Conservation (phyloP, 2,888 invertebrate species). For the Aphodius granarius region DNA sequence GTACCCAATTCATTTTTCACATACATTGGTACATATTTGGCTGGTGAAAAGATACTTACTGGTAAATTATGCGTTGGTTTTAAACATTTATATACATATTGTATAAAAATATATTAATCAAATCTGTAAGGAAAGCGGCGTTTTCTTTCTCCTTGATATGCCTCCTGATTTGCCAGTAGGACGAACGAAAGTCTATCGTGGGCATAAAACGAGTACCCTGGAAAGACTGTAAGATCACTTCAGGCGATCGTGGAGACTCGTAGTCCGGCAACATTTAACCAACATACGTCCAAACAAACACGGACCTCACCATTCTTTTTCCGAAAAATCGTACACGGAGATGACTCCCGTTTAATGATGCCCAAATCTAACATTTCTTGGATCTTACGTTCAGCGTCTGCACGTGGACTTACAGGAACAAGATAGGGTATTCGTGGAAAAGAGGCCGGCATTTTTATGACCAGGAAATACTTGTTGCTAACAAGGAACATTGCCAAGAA, state of each 20-base stretch:
- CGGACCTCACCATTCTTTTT: conserved; percentile 34
- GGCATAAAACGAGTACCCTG: conserved; percentile 25
- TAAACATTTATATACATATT: no score
- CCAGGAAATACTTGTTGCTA: conserved; percentile 32
- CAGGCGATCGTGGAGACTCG: conserved; percentile 31
- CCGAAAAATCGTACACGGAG: conserved; percentile 33
- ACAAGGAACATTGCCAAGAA: background rate
- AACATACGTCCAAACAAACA: conserved; percentile 42
- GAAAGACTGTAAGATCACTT: conserved; percentile 29
- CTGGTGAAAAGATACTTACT: no score
- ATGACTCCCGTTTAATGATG: conserved; percentile 37
- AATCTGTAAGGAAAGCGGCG: no score
- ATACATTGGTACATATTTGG: no score
- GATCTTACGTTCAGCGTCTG: conserved; percentile 35
- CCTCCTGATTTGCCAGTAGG: conserved; percentile 38
- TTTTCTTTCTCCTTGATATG: no score
- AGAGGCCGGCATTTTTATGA: conserved; percentile 32
- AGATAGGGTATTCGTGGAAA: conserved; percentile 38
- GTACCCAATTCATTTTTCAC: no score
- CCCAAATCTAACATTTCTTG: background rate
- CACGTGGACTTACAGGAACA: conserved; percentile 36
- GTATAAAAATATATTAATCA: no score
- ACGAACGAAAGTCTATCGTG: background rate
- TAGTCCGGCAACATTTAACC: conserved; percentile 33
- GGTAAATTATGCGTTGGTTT: no score